Evolutionary conservation across 2,797 vertebrate species (phyloP), one percentile per base, ranked within the genome.

Genomic region (Brotula barbata): DNA sequence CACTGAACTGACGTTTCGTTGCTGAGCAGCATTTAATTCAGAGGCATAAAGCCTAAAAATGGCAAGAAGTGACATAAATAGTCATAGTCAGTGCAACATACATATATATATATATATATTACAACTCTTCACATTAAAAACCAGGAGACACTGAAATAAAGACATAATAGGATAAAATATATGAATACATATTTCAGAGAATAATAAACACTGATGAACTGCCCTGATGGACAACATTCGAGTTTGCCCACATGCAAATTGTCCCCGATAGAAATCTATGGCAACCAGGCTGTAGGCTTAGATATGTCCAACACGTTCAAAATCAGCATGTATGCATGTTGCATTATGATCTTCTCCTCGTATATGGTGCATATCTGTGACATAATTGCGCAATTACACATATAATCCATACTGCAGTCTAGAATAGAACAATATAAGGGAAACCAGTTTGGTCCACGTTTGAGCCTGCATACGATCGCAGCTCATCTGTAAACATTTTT

Each of bases 241-340:
- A 90, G 80, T 87, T 89, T 87, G 90, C 91, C 88, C 84, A 72
- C 64, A 88, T 90, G 88, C 89, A 84, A 63, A 77, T 46, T 43
- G 36, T 62, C 63, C 25, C 57, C 46, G 42, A 66, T 25, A 75
- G 16, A 73, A 57, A 72, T 42, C 72, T 44, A 49, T 23, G 43
- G 39, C 34, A 72, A 51, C 57, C 47, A 53, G 33, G 34, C 45
- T 37, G 43, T 44, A 51, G 45, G 50, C 65, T 53, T 25, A 45
- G 13, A n/a, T 14, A 12, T 50, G 20, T 50, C 28, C 56, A 56
- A 58, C 20, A 68, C 43, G 63, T 57, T 15, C 66, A 71, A 55
- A 19, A 55, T 28, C 7, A 23, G 39, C 4, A 17, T 25, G 31
- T 62, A 15, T 55, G 33, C 7, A 5, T 42, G 54, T 45, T 13